These are phyloP conservation scores for Menidia beryllina DNA, from an alignment of 2,113 vertebrate species.

Conservation along the genomic window DNA sequence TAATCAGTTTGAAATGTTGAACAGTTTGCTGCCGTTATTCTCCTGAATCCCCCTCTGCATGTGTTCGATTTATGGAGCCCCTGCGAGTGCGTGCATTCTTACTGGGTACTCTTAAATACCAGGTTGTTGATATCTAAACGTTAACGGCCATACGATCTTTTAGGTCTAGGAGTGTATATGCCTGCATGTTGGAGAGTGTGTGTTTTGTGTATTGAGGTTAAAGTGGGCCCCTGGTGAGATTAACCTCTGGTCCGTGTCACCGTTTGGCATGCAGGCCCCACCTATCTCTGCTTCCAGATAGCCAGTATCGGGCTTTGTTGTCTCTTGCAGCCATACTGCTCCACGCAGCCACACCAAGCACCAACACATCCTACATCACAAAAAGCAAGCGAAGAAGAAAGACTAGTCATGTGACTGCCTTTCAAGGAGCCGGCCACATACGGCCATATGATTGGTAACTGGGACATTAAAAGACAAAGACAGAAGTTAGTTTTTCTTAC, in stretches of 20 bases:
- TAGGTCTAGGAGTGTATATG: slow-evolving; percentile 31
- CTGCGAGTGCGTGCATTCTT: slow-evolving; percentile 19
- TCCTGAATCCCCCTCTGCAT: slow-evolving; percentile 43
- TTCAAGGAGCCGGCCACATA: slow-evolving; percentile 79
- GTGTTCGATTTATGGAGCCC: slow-evolving; percentile 56
- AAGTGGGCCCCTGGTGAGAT: slow-evolving; percentile 84
- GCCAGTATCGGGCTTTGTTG: slow-evolving; percentile 88
- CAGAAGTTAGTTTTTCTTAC: neutral
- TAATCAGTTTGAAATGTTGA: slow-evolving; percentile 78
- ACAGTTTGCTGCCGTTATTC: slow-evolving; percentile 65
- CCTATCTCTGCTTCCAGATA: slow-evolving; percentile 81
- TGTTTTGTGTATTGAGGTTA: slow-evolving; percentile 83
- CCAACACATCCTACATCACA: slow-evolving; percentile 48
- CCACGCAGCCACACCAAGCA: slow-evolving; percentile 25
- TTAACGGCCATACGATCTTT: slow-evolving; percentile 53
- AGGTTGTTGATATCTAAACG: slow-evolving; percentile 49
- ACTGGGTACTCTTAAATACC: slow-evolving; percentile 27
- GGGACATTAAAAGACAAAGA: slow-evolving; percentile 58
- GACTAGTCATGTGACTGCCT: slow-evolving; percentile 87
- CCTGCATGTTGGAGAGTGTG: slow-evolving; percentile 52
- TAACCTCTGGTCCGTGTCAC: slow-evolving; percentile 85
- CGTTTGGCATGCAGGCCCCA: slow-evolving; percentile 85
- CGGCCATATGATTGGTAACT: slow-evolving; percentile 81
- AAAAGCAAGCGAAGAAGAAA: slow-evolving; percentile 77
- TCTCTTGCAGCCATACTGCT: slow-evolving; percentile 77